These are phyloP conservation scores for Andrena bicolor DNA, from an alignment of 2,888 invertebrate species.

Conservation along the genomic window DNA sequence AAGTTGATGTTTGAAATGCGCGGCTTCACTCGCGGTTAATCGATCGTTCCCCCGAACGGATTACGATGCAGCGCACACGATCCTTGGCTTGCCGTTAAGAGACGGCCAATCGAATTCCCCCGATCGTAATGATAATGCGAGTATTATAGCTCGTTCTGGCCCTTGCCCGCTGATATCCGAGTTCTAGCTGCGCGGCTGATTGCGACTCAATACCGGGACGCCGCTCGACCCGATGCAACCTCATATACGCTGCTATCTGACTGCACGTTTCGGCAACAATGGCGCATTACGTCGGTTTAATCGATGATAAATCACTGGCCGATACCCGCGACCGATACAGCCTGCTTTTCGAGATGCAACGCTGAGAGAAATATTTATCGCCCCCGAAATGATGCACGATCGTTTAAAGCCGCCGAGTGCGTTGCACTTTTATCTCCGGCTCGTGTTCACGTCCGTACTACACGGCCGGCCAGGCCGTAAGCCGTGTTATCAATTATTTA, in stretches of 20 bases:
- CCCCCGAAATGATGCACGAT: conserved; percentile 22
- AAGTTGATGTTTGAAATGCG: neutral
- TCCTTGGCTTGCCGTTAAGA: conserved; percentile 56
- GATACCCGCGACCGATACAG: conserved; percentile 71
- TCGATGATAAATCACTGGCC: conserved; percentile 80
- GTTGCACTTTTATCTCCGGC: neutral
- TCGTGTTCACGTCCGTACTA: neutral
- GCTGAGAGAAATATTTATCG: conserved; percentile 66
- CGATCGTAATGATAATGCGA: conserved; percentile 73
- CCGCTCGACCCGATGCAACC: conserved; percentile 76
- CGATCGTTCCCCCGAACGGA: conserved; percentile 10
- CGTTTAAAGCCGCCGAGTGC: neutral
- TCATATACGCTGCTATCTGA: conserved; percentile 74
- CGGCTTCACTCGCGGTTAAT: neutral
- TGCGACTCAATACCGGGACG: conserved; percentile 78
- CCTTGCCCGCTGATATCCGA: conserved; percentile 49
- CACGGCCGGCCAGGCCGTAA: neutral
- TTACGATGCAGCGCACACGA: conserved; percentile 31
- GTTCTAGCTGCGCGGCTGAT: conserved; percentile 76
- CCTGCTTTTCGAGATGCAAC: conserved; percentile 59
- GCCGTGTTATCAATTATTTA: conserved; percentile 7
- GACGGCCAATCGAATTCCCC: conserved; percentile 68
- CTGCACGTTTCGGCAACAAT: conserved; percentile 77
- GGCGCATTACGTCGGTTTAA: conserved; percentile 80
- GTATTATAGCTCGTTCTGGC: conserved; percentile 69